Evolutionary conservation across 2,797 vertebrate species (phyloP), one percentile per base, ranked within the genome.

Genomic region (Schizothorax lantsangensis): DNA sequence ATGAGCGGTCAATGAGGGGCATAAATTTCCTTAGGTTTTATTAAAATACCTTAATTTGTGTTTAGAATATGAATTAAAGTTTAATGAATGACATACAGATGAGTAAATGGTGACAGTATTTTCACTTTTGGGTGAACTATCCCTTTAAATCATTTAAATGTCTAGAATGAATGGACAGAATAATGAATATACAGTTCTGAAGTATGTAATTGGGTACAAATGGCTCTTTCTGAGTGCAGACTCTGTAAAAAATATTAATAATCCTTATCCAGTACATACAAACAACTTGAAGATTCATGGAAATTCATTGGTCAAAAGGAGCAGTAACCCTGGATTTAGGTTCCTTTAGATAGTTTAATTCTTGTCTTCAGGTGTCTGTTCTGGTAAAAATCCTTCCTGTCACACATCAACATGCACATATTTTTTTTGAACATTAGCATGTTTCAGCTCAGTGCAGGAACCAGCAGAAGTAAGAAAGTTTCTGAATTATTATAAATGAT

Each of bases 301-400:
- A n/a, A 23, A 57, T 78, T 1, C 3, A 14, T 78, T 78, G 33
- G 21, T 57, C 21, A 36, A 38, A 77, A 36, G 21, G 1, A 54
- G 30, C 64, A 62, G 11, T 14, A 75, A 30, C 59, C 11, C 15
- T 6, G 0, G n/a, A 36, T 81, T 47, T 47, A 45, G 10, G 9
- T 64, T 9, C 36, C 6, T 80, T 45, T 81, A n/a, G 2, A 57
- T 19, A 4, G n/a, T 62, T 62, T 64, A 10, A 38, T 45, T 62
- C 2, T 62, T 82, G 15, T 23, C 12, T 38, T 66, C 3, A 66
- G 30, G 15, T 57, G 17, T 78, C 45, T 84, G 12, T 85, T 79
- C 38, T 54, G 36, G 9, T 57, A 15, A 71, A 72, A 49, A 45
- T 79, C 59, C 9, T 78, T 79, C 59, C 9, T 78, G 62, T 78